Conservation (phyloP, 2,888 invertebrate species). For the Schizaphis graminum region DNA sequence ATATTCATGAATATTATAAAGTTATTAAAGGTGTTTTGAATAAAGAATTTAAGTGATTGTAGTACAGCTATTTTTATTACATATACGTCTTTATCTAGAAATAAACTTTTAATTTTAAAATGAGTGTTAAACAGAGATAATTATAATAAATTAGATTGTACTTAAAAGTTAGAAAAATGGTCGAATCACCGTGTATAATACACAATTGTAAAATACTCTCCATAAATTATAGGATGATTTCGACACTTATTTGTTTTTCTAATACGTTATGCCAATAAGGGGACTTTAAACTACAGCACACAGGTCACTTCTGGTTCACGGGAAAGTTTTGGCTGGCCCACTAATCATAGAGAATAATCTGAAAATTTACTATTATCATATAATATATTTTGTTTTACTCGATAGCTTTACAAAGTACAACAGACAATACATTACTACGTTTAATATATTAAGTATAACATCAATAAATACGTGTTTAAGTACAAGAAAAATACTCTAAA, state of each 20-base stretch:
- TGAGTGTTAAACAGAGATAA: neutral
- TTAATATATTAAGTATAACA: neutral
- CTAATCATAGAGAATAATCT: neutral
- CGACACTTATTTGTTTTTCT: neutral
- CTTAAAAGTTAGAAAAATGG: neutral
- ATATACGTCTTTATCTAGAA: neutral
- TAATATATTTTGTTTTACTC: neutral
- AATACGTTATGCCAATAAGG: neutral
- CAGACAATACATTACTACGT: neutral
- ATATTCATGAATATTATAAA: neutral
- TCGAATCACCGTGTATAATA: neutral
- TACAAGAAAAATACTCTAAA: neutral
- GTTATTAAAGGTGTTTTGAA: neutral
- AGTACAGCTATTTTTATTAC: neutral
- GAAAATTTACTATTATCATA: neutral
- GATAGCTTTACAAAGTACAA: neutral
- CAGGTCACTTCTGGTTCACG: neutral
- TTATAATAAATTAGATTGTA: neutral
- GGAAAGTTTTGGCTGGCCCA: neutral
- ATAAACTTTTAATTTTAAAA: neutral
- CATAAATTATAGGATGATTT: neutral
- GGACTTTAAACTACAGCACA: neutral
- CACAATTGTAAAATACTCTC: neutral
- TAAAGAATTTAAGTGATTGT: neutral
- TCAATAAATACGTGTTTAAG: neutral